Conservation (phyloP, 2,113 vertebrate genomes). For the Hymenochirus boettgeri region DNA sequence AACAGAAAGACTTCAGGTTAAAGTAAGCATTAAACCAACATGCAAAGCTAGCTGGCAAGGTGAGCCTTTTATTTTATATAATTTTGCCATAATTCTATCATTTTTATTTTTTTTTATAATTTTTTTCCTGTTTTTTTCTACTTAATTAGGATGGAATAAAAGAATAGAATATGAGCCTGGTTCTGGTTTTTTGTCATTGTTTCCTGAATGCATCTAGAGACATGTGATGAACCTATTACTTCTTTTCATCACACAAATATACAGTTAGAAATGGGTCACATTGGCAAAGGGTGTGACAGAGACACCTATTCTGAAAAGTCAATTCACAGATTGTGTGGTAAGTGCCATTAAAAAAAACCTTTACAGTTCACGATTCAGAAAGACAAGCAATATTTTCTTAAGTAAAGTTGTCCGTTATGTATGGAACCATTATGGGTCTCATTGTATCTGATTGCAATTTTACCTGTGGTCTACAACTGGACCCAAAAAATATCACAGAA, state of each 20-base stretch:
- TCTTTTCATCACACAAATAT: slow-evolving; percentile 77
- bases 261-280: slow-evolving; percentile 91
- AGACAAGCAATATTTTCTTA: too few relatives aligned
- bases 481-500: too few relatives aligned
- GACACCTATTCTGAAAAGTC: slow-evolving; percentile 98
- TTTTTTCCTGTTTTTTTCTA: not conserved
- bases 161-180: slow-evolving; percentile 94
- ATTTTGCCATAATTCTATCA: too few relatives aligned
- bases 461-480: too few relatives aligned
- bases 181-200: slow-evolving; percentile 84
- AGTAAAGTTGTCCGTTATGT: too few relatives aligned
- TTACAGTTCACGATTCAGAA: too few relatives aligned
- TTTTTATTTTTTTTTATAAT: not conserved
- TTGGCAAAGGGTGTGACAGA: slow-evolving; percentile 95
- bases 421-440: too few relatives aligned
- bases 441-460: too few relatives aligned
- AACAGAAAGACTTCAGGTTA: slow-evolving; percentile 86
- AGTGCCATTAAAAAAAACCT: too few relatives aligned
- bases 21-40: slow-evolving; percentile 88
- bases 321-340: slow-evolving; percentile 90
- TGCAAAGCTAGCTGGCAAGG: slow-evolving; percentile 97
- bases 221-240: slow-evolving; percentile 82
- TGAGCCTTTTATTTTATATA: slow-evolving; percentile 48
- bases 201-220: slow-evolving; percentile 89
- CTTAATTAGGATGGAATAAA: slow-evolving; percentile 78